Base-by-base conservation (phyloP, 2,113 vertebrate genomes). In the Chloroceryle aenea region DNA sequence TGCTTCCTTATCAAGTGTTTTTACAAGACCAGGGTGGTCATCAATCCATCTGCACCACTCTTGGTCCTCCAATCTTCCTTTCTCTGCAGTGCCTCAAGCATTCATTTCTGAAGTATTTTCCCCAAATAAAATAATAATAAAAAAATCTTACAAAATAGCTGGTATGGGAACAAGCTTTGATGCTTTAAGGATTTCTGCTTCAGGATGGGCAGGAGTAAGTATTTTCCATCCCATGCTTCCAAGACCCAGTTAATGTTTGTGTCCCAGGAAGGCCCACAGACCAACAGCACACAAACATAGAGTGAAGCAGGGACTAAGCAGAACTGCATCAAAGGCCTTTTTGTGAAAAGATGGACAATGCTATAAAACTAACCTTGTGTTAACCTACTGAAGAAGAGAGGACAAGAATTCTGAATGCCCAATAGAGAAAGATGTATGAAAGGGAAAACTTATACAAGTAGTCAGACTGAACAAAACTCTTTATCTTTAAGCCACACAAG, bases 401-500 rank as follows among this genome's bases (percentile, higher is more conserved):
- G 52, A 82, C 77, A 74, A 92, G 93, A 84, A 91, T 81, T 96
- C 83, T 95, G 82, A 97, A 97, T 97, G 94, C 82, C 59, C 87
- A 96, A 97, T 97, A 96, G 66, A 95, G 93, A 89, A 85, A 81
- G 59, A 84, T 77, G 76, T 67, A 73, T 97, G 95, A 97, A 97
- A 96, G 89, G 92, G 76, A 76, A 91, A 94, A 85, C 83, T 89
- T 87, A 55, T 55, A 96, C 96, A 95, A 95, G 94, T 85, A 85
- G 96, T 74, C 78, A 88, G 90, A 61, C 58, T 97, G 96, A 98
- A 98, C 96, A 90, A 92, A 96, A 95, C 96, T 93, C 91, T 98
- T 98, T 97, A 97, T 98, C 97, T 97, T 95, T 90, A 96, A 97
- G 85, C 96, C 92, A 89, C 96, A 92, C 95, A 96, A 97, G 95